Evolutionary conservation across 2,113 vertebrate species (phyloP).

Genomic region (Hydrolagus affinis): DNA sequence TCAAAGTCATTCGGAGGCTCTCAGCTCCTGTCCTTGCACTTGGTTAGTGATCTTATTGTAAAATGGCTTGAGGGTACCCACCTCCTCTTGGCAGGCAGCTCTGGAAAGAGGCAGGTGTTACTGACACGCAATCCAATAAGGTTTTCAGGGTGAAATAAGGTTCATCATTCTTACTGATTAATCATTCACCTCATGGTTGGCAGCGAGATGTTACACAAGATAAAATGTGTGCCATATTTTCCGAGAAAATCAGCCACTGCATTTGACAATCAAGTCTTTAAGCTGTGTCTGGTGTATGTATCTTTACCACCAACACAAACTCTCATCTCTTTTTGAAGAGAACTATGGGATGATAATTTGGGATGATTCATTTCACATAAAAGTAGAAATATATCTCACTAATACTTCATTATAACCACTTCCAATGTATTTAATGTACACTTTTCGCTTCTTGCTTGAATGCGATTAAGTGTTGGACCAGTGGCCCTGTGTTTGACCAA

Average conservation of each 20-base stretch:
- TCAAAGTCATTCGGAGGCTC: neutral
- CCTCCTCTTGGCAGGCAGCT: neutral
- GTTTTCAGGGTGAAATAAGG: too few species aligned
- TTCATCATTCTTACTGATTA: too few species aligned
- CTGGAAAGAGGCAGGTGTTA: neutral
- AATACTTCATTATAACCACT: neutral
- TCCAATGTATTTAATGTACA: neutral
- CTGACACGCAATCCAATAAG: neutral
- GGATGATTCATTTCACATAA: slow-evolving; percentile 7
- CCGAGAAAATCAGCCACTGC: too few species aligned
- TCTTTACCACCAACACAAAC: too few species aligned
- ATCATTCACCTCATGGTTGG: too few species aligned
- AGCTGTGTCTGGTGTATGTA: too few species aligned
- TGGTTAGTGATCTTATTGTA: neutral
- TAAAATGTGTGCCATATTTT: too few species aligned
- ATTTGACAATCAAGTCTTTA: too few species aligned
- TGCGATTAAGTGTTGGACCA: neutral
- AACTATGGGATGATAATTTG: too few species aligned
- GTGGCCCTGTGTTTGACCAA: neutral
- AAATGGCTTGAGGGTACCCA: neutral
- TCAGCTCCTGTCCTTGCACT: neutral
- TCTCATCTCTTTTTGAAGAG: too few species aligned
- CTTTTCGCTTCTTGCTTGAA: neutral
- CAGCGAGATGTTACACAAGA: too few species aligned
- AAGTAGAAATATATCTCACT: neutral